These are phyloP conservation scores for Pollenia angustigena DNA, from an alignment of 2,888 invertebrate genomes.

Conservation along the genomic window DNA sequence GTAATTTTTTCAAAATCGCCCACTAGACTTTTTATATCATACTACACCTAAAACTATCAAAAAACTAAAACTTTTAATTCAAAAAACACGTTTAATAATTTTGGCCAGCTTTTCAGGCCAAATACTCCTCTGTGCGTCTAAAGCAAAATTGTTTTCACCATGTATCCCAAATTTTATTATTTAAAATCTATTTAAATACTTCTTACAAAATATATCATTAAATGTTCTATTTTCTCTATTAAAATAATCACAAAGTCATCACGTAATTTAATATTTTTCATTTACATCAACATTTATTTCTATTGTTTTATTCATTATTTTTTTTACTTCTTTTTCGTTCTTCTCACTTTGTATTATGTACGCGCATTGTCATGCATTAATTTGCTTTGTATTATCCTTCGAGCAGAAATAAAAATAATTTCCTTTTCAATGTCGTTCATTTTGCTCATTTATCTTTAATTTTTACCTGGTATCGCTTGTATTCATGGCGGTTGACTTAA, in stretches of 20 bases:
- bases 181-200: too few relatives aligned
- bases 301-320: slow-evolving; percentile 56
- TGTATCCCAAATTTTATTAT: too few relatives aligned
- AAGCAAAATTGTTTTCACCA: too few relatives aligned
- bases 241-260: slow-evolving; percentile 67
- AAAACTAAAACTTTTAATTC: too few relatives aligned
- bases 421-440: slow-evolving; percentile 68
- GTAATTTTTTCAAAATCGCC: too few relatives aligned
- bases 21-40: too few relatives aligned
- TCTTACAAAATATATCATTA: not conserved
- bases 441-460: slow-evolving; percentile 57
- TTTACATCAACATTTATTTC: slow-evolving; percentile 70
- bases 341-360: slow-evolving; percentile 39
- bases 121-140: too few relatives aligned
- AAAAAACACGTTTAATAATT: too few relatives aligned
- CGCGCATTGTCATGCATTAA: slow-evolving; percentile 68
- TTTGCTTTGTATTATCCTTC: slow-evolving; percentile 73
- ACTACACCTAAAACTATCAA: too few relatives aligned
- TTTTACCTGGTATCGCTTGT: slow-evolving; percentile 43
- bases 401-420: slow-evolving; percentile 74
- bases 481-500: slow-evolving; percentile 32
- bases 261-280: slow-evolving; percentile 71
- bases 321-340: slow-evolving; percentile 19
- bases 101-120: too few relatives aligned
- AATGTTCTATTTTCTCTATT: slow-evolving; percentile 19